Percentiles rank a stretch among this genome's conserved stretches.
phyloP scores from a whole-genome alignment of 2,797 vertebrate species.

The Salarias fasciatus region DNA sequence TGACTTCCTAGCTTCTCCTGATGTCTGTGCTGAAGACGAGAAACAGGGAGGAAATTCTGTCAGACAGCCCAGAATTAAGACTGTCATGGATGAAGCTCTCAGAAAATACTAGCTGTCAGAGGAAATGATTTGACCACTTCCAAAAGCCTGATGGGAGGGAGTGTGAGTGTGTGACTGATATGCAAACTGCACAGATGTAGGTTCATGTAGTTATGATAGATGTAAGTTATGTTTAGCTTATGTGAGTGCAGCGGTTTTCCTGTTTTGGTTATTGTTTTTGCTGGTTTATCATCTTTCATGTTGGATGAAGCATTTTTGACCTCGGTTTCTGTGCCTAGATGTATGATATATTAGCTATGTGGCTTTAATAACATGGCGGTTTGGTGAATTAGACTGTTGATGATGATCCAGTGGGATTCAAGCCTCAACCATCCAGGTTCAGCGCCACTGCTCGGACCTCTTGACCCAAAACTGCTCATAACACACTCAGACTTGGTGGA shows the following conservation, averaged over 20 bases:
- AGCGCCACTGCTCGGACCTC: too few relatives aligned
- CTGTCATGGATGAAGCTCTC: slow-evolving; percentile 4
- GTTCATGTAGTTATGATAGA: slow-evolving; percentile 1
- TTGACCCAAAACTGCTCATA: too few relatives aligned
- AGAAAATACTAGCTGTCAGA: slow-evolving; percentile 2
- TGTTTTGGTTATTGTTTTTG: background rate
- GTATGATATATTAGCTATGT: too few relatives aligned
- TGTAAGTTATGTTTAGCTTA: background rate
- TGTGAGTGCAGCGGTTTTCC: background rate
- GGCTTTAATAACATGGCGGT: too few relatives aligned
- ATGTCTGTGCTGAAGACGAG: slow-evolving; percentile 3
- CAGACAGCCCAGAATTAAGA: slow-evolving; percentile 13
- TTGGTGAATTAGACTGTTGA: too few relatives aligned
- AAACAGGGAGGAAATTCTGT: slow-evolving; percentile 2
- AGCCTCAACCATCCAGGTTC: too few relatives aligned
- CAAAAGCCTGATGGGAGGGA: slow-evolving; percentile 1
- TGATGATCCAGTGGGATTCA: too few relatives aligned
- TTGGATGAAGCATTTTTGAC: too few relatives aligned
- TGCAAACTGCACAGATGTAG: background rate
- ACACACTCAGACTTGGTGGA: too few relatives aligned
- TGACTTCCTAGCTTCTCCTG: background rate
- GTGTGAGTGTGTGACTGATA: background rate
- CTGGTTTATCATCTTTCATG: too few relatives aligned
- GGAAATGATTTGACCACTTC: slow-evolving; percentile 6
- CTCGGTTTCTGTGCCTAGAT: too few relatives aligned